Conservation (phyloP, 2,113 vertebrate species). For the Bathybates hornii region DNA sequence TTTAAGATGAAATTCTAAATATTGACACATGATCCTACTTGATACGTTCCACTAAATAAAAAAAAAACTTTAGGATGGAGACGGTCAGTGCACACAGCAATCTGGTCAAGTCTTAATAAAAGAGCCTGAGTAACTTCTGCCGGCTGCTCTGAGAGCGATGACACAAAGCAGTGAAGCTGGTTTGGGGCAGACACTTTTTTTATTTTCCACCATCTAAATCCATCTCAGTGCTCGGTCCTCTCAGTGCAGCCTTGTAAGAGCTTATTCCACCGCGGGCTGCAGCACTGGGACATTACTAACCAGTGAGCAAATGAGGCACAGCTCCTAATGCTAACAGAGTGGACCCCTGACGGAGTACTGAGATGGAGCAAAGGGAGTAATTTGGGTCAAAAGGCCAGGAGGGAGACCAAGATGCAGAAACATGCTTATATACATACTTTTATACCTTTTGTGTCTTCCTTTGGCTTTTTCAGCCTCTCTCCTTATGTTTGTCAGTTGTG, state of each 20-base stretch:
- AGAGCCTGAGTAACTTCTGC: not conserved
- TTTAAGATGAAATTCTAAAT: not conserved
- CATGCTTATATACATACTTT: not conserved
- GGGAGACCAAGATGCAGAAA: not conserved
- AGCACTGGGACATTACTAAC: slow-evolving; percentile 29
- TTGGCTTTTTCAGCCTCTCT: not conserved
- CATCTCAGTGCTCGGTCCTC: not conserved
- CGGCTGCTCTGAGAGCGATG: not conserved
- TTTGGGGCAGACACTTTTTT: not conserved
- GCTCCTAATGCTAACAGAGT: slow-evolving; percentile 43
- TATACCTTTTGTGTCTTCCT: not conserved
- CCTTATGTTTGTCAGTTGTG: not conserved
- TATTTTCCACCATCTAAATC: not conserved
- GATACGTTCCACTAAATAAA: not conserved
- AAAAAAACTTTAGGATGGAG: not conserved
- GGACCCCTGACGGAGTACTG: not conserved
- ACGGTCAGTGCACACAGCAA: not conserved
- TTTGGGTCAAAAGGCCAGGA: slow-evolving; percentile 43
- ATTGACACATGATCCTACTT: not conserved
- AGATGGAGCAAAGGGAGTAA: slow-evolving; percentile 18
- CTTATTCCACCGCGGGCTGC: slow-evolving; percentile 32
- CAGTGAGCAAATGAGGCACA: slow-evolving; percentile 27
- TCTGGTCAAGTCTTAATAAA: not conserved
- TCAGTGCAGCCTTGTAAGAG: slow-evolving; percentile 27
- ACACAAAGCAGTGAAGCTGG: not conserved